Conservation (phyloP, 2,113 vertebrate species). For the Pseudonaja textilis region DNA sequence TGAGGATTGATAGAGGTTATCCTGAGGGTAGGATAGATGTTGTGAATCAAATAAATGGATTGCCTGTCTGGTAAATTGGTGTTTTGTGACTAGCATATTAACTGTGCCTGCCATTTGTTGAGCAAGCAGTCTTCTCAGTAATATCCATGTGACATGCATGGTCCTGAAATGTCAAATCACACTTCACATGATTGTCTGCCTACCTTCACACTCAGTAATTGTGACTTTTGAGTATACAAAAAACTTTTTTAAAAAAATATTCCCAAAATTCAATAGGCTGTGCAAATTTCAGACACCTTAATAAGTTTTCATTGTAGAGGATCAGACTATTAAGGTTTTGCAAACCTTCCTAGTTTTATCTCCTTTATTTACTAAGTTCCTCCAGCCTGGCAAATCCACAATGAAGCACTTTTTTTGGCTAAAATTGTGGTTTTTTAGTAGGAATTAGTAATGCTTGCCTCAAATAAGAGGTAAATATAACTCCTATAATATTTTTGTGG, state of each 20-base stretch:
- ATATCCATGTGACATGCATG: background rate
- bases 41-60: background rate
- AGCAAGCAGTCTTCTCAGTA: background rate
- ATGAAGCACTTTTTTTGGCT: too few species aligned
- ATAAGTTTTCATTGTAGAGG: background rate
- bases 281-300: background rate
- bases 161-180: background rate
- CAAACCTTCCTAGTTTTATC: background rate
- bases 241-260: background rate
- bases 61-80: background rate
- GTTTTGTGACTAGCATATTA: background rate
- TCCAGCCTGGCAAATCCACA: background rate
- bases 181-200: background rate
- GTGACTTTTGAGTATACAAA: background rate
- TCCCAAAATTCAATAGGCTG: background rate
- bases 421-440: background rate
- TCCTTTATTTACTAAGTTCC: background rate
- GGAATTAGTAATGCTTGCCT: background rate
- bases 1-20: background rate
- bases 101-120: background rate
- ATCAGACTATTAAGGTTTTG: background rate
- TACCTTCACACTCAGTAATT: background rate
- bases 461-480: background rate
- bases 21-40: background rate
- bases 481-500: background rate